These are phyloP conservation scores for Vidua chalybeata DNA, from an alignment of 2,113 vertebrate species.

Conservation along the genomic window DNA sequence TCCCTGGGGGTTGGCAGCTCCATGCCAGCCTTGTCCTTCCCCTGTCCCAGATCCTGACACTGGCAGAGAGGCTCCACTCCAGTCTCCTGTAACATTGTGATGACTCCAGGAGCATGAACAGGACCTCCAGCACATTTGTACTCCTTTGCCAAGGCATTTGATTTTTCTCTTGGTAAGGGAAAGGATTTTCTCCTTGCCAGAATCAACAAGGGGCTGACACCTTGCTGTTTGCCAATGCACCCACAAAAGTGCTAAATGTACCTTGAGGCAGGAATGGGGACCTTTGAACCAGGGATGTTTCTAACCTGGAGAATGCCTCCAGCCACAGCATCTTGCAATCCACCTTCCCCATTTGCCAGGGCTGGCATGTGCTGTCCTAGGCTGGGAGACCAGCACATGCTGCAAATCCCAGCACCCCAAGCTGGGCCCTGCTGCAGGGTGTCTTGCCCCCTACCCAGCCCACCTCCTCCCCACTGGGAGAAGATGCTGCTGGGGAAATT, in stretches of 20 bases:
- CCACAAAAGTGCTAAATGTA: neutral
- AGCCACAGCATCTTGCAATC: accelerated
- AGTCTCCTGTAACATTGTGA: neutral
- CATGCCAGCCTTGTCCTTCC: neutral
- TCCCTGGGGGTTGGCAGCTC: neutral
- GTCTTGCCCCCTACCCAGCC: neutral
- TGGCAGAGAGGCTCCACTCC: neutral
- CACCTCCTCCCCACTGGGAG: accelerated
- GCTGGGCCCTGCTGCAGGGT: accelerated
- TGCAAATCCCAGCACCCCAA: accelerated
- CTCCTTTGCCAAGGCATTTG: neutral
- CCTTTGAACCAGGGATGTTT: neutral
- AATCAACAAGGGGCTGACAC: accelerated
- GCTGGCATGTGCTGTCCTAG: neutral
- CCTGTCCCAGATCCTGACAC: neutral
- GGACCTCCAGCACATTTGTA: neutral
- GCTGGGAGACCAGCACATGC: accelerated
- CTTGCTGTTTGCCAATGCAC: neutral
- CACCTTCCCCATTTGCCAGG: neutral
- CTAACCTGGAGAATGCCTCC: neutral
- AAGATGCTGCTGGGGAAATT: neutral
- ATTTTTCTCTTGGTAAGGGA: neutral
- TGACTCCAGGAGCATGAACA: neutral
- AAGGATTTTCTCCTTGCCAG: neutral
- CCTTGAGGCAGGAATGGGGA: neutral